Base-by-base conservation (phyloP, 2,797 vertebrate species). In the Spinibarbus caldwelli region DNA sequence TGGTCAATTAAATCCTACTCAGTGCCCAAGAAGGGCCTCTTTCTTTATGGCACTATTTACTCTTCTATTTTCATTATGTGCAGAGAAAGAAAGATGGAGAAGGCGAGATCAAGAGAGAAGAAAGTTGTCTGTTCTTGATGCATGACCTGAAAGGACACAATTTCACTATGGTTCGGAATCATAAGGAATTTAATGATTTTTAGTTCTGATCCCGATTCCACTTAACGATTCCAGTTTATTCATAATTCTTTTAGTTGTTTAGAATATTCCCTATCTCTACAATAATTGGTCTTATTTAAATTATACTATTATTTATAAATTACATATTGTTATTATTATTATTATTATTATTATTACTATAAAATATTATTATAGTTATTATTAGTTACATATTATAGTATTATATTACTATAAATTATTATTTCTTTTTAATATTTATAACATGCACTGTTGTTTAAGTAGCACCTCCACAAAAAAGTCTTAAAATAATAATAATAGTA, bases 1-100 rank as follows among this genome's bases (percentile, higher is more conserved):
- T 89, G 91, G 90, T 91, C 91, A 92, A 92, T 92, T 90, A 92
- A 92, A 91, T 89, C 87, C 85, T 83, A 88, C 89, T 91, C 89
- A 88, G 68, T 87, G 83, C 84, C 86, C 75, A 62, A 47, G 76
- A 62, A 83, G 88, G 86, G 87, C 79, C 86, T 87, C 83, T 82
- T 81, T 87, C 85, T 89, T 90, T 85, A 82, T 80, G 45, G 47
- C 45, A 49, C 77, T 80, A 88, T 90, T 80, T 82, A 89, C 85
- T 89, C 85, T 82, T 86, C 80, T 86, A 80, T 68, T 87, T 88
- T 76, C 47, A 84, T 75, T 85, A 70, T 64, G 64, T 72, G 83
- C 71, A 68, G n/a, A 47, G 75, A 84, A 12, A 36, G 70, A 85
- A 23, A 62, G n/a, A 78, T 64, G 67, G 26, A 80, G 72, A 83